Conservation (phyloP, 2,888 invertebrate species). For the Drosophila melanosoma region DNA sequence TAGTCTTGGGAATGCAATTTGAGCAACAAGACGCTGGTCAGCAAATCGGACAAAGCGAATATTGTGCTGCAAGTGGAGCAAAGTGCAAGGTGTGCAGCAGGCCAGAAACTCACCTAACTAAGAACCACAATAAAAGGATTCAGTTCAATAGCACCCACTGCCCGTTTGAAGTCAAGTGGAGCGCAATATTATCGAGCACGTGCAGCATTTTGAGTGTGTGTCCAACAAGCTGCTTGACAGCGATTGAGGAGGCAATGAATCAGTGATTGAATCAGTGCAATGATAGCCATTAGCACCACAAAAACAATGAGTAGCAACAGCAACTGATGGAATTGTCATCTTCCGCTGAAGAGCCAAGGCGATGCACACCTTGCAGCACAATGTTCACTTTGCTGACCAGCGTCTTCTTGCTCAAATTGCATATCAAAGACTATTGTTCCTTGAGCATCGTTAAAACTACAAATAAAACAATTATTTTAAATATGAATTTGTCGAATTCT, state of each 20-base stretch:
- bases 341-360: no score
- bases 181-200: conserved; percentile 65
- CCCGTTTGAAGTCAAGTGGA: conserved; percentile 85
- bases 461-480: background rate
- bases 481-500: background rate
- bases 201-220: conserved; percentile 84
- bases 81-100: conserved; percentile 8
- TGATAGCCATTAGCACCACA: no score
- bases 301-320: no score
- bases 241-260: no score
- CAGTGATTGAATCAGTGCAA: no score
- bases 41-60: background rate
- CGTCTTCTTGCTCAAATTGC: conserved; percentile 46
- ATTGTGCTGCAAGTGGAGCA: conserved; percentile 4
- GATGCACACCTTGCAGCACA: background rate
- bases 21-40: conserved; percentile 18
- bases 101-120: no score
- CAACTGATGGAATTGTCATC: no score
- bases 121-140: conserved; percentile 87
- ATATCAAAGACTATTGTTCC: conserved; percentile 24
- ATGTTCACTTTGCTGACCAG: background rate
- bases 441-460: conserved; percentile 1
- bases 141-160: conserved; percentile 91
- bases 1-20: conserved; percentile 52
- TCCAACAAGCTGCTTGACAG: conserved; percentile 37